Base-by-base conservation (phyloP, 2,797 vertebrate genomes). In the Phalanger gymnotis region DNA sequence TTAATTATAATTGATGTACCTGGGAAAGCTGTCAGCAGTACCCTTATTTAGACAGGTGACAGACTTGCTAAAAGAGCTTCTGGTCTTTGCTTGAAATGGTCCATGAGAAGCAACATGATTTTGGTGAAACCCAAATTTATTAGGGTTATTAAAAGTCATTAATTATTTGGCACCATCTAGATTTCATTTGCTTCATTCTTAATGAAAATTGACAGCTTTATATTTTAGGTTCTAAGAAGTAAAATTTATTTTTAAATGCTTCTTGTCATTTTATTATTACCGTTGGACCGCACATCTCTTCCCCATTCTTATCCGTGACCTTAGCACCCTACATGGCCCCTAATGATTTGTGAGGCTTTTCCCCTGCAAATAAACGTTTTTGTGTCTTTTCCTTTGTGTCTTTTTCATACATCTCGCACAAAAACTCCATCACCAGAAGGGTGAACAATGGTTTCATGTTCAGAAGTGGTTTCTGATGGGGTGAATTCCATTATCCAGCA, bases 1-100 rank as follows among this genome's bases (percentile, higher is more conserved):
- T 98, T 98, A 98, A 98, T 98, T 97, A 97, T 98, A 98, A 99
- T 98, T 98, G 96, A 99, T 98, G 97, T 97, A 95, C 96, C 97
- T 98, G 98, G 97, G 95, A 97, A 98, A 92, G 95, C 92, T 97
- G 97, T 98, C 97, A 97, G 98, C 95, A 92, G 94, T 90, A 52
- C 93, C 97, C 93, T n/a, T 95, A 95, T 94, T 95, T 93, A 91
- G 61, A 95, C 94, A 97, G 98, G 93, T 97, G 96, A 55, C 95
- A 66, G 89, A 92, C 73, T 98, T 91, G 54, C 61, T 94, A 95
- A 93, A 96, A 96, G 96, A 91, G 93, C 95, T 87, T 66, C 3
- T 25, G 93, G 51, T 90, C 56, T 97, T 96, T 96, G 90, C 96
- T 90, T 95, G 93, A 96, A 96, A 93, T 54, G 95, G 5, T 51